These are phyloP conservation scores for Lampris megalopsis DNA, from an alignment of 2,113 vertebrate genomes.

Conservation along the genomic window DNA sequence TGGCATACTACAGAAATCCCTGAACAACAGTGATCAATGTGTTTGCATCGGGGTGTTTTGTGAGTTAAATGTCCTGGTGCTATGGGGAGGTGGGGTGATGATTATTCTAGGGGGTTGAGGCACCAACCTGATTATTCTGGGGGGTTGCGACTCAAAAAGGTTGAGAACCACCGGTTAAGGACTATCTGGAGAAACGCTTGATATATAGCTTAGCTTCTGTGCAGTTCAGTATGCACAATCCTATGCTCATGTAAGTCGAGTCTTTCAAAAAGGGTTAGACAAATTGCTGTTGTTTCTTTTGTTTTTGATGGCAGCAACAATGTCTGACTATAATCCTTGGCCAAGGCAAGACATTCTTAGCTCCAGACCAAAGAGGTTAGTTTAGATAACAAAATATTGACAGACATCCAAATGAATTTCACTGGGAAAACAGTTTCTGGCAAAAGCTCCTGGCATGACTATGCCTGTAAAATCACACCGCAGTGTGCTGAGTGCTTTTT, in stretches of 20 bases:
- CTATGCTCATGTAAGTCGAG: too few species aligned
- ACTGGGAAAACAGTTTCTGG: not conserved
- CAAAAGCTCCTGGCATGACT: not conserved
- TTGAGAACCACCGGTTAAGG: too few species aligned
- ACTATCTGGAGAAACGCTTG: too few species aligned
- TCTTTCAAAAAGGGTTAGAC: not conserved
- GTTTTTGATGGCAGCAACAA: not conserved
- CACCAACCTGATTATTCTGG: too few species aligned
- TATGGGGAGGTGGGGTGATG: too few species aligned
- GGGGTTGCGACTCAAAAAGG: too few species aligned
- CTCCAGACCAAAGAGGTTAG: not conserved
- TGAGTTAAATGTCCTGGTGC: too few species aligned
- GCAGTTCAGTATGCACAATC: not conserved
- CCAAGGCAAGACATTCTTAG: not conserved
- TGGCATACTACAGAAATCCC: too few species aligned
- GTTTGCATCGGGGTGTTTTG: too few species aligned
- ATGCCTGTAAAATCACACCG: not conserved
- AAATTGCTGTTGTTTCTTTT: not conserved
- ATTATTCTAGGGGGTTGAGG: too few species aligned
- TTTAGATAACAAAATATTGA: conserved; percentile 2
- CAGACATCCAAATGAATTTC: conserved; percentile 1
- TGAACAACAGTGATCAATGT: too few species aligned
- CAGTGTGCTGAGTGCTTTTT: not conserved
- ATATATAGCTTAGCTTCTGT: too few species aligned
- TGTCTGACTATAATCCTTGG: not conserved